A percentile compares a stretch with the other conserved stretches of the same genome.
phyloP scores from a whole-genome alignment of 2,113 vertebrate genomes.

The Poeciliopsis retropinna region DNA sequence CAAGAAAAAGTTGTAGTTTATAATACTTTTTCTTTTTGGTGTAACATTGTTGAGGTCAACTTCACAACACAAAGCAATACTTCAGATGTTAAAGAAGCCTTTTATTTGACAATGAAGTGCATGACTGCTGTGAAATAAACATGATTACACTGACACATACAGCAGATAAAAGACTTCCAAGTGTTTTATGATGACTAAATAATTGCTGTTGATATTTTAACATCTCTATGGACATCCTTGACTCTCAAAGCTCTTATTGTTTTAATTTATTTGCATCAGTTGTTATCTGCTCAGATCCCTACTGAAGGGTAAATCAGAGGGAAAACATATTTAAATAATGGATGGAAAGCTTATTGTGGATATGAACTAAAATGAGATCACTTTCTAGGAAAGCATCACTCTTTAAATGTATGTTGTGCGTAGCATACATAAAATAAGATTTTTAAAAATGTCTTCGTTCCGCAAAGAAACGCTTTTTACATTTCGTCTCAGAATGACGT shows the following conservation, averaged over 20 bases:
- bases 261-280: slow-evolving; percentile 76
- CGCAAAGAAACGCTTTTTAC: neutral
- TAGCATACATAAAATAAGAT: neutral
- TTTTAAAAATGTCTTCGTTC: neutral
- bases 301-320: slow-evolving; percentile 81
- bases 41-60: slow-evolving; percentile 30
- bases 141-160: slow-evolving; percentile 76
- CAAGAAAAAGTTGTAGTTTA: neutral
- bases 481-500: neutral
- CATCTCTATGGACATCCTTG: slow-evolving; percentile 83
- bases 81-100: slow-evolving; percentile 17
- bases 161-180: slow-evolving; percentile 85
- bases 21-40: neutral
- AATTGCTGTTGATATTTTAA: slow-evolving; percentile 81
- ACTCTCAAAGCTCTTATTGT: slow-evolving; percentile 85
- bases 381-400: neutral
- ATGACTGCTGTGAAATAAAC: slow-evolving; percentile 78
- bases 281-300: slow-evolving; percentile 76
- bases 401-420: neutral
- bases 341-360: slow-evolving; percentile 65
- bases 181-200: slow-evolving; percentile 81
- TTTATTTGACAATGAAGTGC: slow-evolving; percentile 64
- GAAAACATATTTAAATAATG: slow-evolving; percentile 77
- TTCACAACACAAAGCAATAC: slow-evolving; percentile 3
- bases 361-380: slow-evolving; percentile 42